These are phyloP conservation scores for Brachyptera putata DNA, from an alignment of 2,888 invertebrate genomes.

Conservation along the genomic window DNA sequence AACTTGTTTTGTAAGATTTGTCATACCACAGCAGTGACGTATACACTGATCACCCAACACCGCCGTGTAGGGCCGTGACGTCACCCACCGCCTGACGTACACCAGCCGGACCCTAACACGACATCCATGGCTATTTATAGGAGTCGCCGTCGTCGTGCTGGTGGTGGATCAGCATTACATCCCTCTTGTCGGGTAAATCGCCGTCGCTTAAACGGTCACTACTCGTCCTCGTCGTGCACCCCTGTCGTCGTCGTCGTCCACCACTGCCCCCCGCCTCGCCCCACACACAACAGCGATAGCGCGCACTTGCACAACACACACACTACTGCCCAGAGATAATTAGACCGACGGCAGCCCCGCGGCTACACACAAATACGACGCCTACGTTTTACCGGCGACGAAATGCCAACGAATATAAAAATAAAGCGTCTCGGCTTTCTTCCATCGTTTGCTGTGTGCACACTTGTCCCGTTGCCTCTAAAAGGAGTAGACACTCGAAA, in stretches of 20 bases:
- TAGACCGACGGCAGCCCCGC: not conserved
- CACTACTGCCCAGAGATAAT: conserved; percentile 6
- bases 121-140: not conserved
- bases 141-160: conserved; percentile 8
- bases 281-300: not conserved
- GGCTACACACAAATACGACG: not conserved
- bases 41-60: not conserved
- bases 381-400: not conserved
- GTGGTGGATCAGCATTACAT: no score
- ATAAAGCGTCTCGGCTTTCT: not conserved
- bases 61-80: not conserved
- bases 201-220: not conserved
- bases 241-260: not conserved
- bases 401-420: conserved; percentile 5
- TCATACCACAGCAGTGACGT: no score
- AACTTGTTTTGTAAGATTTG: no score
- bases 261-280: not conserved
- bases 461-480: no score
- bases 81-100: not conserved
- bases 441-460: no score
- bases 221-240: not conserved
- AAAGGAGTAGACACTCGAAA: no score
- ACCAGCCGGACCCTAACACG: no score
- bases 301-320: conserved; percentile 5
- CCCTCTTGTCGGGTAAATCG: no score